These are phyloP conservation scores for Pithys albifrons DNA, from an alignment of 2,113 vertebrate species.

Conservation along the genomic window DNA sequence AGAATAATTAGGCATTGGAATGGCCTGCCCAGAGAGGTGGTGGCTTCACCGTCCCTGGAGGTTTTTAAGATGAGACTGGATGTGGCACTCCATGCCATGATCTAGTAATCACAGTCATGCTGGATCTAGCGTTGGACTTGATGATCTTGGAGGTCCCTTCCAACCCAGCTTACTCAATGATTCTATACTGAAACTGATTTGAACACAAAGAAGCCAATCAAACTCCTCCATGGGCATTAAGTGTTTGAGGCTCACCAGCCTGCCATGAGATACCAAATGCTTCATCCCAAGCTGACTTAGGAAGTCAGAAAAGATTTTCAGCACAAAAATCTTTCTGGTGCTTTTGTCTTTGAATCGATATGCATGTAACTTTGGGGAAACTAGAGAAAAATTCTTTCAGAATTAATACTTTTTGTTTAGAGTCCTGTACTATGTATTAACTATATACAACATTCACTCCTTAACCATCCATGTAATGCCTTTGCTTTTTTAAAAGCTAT, in stretches of 20 bases:
- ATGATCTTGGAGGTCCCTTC: too few species aligned
- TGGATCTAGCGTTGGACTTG: too few species aligned
- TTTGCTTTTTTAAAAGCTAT: background rate
- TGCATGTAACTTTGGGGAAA: background rate
- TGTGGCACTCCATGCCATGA: too few species aligned
- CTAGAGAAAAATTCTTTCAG: background rate
- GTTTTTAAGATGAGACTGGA: too few species aligned
- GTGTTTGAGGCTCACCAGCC: background rate
- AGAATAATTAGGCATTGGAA: too few species aligned
- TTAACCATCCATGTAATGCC: background rate
- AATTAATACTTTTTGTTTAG: background rate
- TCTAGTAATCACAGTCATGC: too few species aligned
- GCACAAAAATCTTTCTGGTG: background rate
- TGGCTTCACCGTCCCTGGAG: too few species aligned
- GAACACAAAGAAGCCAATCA: background rate
- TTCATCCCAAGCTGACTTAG: background rate
- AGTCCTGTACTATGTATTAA: background rate
- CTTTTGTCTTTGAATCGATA: background rate
- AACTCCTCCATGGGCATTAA: background rate
- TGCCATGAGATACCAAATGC: background rate
- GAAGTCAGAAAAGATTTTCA: background rate
- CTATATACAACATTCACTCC: background rate
- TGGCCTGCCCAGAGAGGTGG: too few species aligned
- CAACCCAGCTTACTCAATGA: too few species aligned
- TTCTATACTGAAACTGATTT: background rate